Base-by-base conservation (phyloP, 2,797 vertebrate species). In the Chelon labrosus region DNA sequence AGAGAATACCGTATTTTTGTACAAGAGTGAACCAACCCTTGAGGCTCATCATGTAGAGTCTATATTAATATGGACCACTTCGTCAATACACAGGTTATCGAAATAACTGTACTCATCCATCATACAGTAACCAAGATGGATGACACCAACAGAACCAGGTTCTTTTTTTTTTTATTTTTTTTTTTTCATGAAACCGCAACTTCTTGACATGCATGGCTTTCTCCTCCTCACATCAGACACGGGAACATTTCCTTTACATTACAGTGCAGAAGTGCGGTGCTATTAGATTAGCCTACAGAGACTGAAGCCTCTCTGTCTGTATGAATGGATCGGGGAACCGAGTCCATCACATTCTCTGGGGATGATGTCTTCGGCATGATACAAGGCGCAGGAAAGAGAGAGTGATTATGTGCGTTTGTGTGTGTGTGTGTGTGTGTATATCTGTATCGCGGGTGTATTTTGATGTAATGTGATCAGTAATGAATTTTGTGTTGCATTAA, bases 401-500 rank as follows among this genome's bases (percentile, higher is more conserved):
- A 57, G 74, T 42, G 55, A 53, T 42, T 47, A 70, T 63, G 64
- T 65, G 49, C 60, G 67, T 53, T 69, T 69, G 65, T 65, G 65
- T 56, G 66, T 53, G 66, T 59, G 51, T 55, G 41, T 47, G 27
- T 54, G 61, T 50, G 73, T 52, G 62, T 72, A 62, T 20, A 9
- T 38, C 47, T 65, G n/a, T 8, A 20, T 71, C 55, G 89, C 88
- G 92, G 94, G 94, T 93, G 94, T 95, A 96, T 96, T 96, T 96
- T 96, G 96, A 96, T 96, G 96, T 98, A 98, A 98, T 98, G 96
- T 96, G 96, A 98, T 98, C 97, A 96, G 96, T 98, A 98, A 98
- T 98, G 96, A 98, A 99, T 98, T 98, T 99, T 97, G 96, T 95
- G 96, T 98, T 98, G 97, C 97, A 98, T 98, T 98, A 98, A 96